phyloP scores from a whole-genome alignment of 1,140 invertebrate species.

The Drosophila pseudoobscura region DNA sequence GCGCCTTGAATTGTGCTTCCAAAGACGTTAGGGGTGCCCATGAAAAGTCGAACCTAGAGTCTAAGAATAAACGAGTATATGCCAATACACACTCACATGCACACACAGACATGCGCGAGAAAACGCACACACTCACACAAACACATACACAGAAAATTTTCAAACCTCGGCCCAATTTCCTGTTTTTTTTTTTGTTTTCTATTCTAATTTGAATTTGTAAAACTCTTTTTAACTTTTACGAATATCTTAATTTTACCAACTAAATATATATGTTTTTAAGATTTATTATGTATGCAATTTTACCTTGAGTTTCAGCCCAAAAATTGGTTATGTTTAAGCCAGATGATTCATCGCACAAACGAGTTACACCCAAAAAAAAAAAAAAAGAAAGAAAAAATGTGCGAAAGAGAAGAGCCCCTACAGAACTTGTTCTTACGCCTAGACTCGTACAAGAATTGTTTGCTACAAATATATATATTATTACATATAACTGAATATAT shows the following conservation, averaged over 20 bases:
- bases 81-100: slow-evolving; percentile 33
- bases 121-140: slow-evolving; percentile 16
- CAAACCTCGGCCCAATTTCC: slow-evolving; percentile 82
- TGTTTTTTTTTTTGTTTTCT: slow-evolving; percentile 72
- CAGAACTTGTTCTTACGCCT: slow-evolving; percentile 11
- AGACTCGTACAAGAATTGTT: slow-evolving; percentile 41
- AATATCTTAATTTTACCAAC: slow-evolving; percentile 45
- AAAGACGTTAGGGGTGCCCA: slow-evolving; percentile 69
- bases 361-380: slow-evolving; percentile 78
- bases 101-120: slow-evolving; percentile 31
- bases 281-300: slow-evolving; percentile 50
- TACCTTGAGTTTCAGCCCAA: slow-evolving; percentile 49
- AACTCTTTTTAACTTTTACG: slow-evolving; percentile 33
- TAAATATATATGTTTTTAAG: slow-evolving; percentile 33
- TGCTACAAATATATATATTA: slow-evolving; percentile 19
- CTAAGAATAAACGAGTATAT: slow-evolving; percentile 42
- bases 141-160: slow-evolving; percentile 57
- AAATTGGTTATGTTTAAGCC: slow-evolving; percentile 30
- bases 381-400: slow-evolving; percentile 25
- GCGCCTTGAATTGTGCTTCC: slow-evolving; percentile 82
- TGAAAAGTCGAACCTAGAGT: slow-evolving; percentile 34
- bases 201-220: slow-evolving; percentile 54
- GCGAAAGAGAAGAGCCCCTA: slow-evolving; percentile 15
- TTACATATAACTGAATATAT: slow-evolving; percentile 15
- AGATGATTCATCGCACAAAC: slow-evolving; percentile 64